Evolutionary conservation across 2,888 invertebrate genomes (phyloP).

Genomic region (Lacanobia wlatinum): DNA sequence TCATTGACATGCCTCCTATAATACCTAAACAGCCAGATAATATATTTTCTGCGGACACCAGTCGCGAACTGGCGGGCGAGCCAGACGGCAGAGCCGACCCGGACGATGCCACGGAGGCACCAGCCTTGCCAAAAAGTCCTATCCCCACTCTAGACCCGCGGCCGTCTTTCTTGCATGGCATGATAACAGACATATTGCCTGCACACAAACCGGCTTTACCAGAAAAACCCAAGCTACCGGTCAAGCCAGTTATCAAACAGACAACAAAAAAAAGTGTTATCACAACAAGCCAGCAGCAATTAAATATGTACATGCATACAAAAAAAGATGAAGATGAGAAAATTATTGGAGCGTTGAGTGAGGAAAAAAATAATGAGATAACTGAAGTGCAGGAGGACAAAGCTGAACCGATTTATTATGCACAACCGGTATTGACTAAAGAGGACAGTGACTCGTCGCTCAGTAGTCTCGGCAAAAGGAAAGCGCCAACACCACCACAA

Average conservation of each 20-base stretch:
- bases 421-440: conserved; percentile 89
- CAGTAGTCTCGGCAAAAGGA: conserved; percentile 92
- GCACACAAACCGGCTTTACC: conserved; percentile 92
- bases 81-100: conserved; percentile 97
- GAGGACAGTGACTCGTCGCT: conserved; percentile 91
- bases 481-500: conserved; percentile 94
- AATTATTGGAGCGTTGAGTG: conserved; percentile 73
- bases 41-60: conserved; percentile 91
- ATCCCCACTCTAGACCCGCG: conserved; percentile 91
- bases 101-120: conserved; percentile 93
- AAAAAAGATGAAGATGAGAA: conserved; percentile 78
- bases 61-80: conserved; percentile 95
- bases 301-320: conserved; percentile 89
- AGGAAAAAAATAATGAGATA: conserved; percentile 85
- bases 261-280: conserved; percentile 82
- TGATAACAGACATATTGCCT: conserved; percentile 88
- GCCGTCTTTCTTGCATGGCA: conserved; percentile 94
- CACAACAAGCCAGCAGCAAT: conserved; percentile 85
- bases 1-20: conserved; percentile 88
- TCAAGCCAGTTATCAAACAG: conserved; percentile 91
- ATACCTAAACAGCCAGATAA: conserved; percentile 84
- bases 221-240: conserved; percentile 92
- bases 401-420: conserved; percentile 84
- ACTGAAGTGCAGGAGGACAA: conserved; percentile 82
- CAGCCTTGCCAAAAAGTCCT: conserved; percentile 93